Evolutionary conservation across 1,140 invertebrate species (phyloP), one percentile per base, ranked within the genome.

Genomic region (Pseudoatta argentina): DNA sequence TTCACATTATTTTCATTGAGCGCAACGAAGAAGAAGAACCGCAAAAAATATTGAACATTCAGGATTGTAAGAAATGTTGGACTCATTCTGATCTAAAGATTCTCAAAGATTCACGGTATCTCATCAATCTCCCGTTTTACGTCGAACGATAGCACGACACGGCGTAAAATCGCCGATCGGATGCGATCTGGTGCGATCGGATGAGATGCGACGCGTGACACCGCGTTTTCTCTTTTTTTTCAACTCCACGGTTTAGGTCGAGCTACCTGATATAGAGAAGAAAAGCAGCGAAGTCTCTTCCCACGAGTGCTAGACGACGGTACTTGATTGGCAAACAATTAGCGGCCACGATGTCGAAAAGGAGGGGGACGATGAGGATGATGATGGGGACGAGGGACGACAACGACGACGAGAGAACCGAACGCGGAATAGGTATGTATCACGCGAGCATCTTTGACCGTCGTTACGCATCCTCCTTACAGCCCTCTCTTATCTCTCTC

Each of bases 281-380:
- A 81, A 86, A 91, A 85, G 90, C 87, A 63, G 81, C 83, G 48
- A 34, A 18, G 8, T 75, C 73, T 87, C 86, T 91, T 92, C 88
- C 91, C 89, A 89, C 88, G 92, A 91, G 87, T 81, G 64, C 76
- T 89, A 87, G 87, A 89, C 88, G 69, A 63, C 48, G 39, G 81
- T 48, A 83, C 78, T 83, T 91, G 89, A 91, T 92, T 88, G 91
- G 89, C 81, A 90, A 92, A 92, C 91, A 92, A 92, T 92, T 92
- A 92, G 88, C 87, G 87, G 39, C 79, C 55, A 34, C 53, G 39
- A 34, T 21, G n/a, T 59, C 53, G 85, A 76, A 82, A 78, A 71
- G 57, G 59, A 73, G 81, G 88, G 85, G 85, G 86, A 39, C 86
- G 83, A 85, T 39, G 83, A 24, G 18, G 64, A 86, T 61, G 67